These are phyloP conservation scores for Indicator maculatus DNA, from an alignment of 2,113 vertebrate genomes.

Conservation along the genomic window DNA sequence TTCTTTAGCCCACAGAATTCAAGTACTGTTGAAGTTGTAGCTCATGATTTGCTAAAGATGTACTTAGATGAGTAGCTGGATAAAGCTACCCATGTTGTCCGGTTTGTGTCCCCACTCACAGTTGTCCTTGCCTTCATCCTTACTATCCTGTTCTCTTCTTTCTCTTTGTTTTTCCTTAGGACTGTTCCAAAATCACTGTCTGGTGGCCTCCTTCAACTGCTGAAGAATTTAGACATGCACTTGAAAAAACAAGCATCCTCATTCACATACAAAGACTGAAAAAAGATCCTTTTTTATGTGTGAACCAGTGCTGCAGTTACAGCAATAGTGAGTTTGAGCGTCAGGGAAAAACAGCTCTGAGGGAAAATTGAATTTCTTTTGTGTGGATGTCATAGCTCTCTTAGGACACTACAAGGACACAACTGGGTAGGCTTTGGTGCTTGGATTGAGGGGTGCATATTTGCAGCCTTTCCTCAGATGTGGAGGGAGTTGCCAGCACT, in stretches of 20 bases:
- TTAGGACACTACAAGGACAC: not conserved
- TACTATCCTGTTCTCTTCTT: not conserved
- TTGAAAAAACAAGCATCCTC: not conserved
- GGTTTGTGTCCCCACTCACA: not conserved
- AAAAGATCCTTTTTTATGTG: fast-evolving
- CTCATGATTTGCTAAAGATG: not conserved
- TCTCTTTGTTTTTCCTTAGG: not conserved
- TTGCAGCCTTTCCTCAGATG: not conserved
- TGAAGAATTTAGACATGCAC: not conserved
- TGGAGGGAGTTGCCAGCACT: not conserved
- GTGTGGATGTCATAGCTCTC: not conserved
- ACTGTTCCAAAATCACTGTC: not conserved
- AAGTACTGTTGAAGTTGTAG: not conserved
- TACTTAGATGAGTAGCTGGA: not conserved
- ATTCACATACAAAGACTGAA: not conserved
- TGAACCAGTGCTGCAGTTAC: not conserved
- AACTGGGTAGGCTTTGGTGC: not conserved
- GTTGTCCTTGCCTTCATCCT: not conserved
- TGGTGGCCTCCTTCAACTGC: not conserved
- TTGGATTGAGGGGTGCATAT: not conserved
- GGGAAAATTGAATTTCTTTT: not conserved
- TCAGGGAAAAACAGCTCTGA: not conserved
- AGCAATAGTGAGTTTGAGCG: not conserved
- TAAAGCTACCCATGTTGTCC: not conserved
- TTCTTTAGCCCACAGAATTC: not conserved